A percentile compares a stretch with the other conserved stretches of the same genome.
Evolutionary conservation across 1,140 invertebrate genomes (phyloP).

Genomic region (Hydropsyche tenuis): DNA sequence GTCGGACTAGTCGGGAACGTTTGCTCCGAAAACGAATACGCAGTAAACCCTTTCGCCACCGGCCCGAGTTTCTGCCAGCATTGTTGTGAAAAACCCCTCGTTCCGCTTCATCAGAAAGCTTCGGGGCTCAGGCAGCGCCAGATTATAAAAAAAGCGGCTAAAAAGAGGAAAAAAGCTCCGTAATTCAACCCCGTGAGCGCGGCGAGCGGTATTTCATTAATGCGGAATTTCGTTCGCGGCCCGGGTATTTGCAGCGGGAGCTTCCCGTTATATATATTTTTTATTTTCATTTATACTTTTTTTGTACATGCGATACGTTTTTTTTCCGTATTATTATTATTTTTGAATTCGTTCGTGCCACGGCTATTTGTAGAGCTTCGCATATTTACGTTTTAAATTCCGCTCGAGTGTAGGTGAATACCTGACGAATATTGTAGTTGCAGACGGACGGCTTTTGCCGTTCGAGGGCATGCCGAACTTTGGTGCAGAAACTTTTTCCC

Average conservation of each 20-base stretch:
- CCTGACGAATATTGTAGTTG: not conserved
- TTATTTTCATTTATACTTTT: constrained; percentile 1
- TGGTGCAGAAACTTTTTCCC: no score
- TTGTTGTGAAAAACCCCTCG: not conserved
- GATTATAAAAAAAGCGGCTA: constrained; percentile 3
- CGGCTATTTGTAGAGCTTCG: constrained; percentile 27
- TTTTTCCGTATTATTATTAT: constrained; percentile 1
- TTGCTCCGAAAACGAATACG: no score
- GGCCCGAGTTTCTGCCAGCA: not conserved
- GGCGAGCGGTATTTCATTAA: constrained; percentile 45
- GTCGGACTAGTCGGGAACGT: no score
- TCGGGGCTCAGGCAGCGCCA: no score
- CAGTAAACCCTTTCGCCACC: no score
- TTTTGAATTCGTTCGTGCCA: not conserved
- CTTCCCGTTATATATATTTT: constrained; percentile 9
- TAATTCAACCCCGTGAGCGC: constrained; percentile 9
- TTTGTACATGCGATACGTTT: not conserved
- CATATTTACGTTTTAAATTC: constrained; percentile 11
- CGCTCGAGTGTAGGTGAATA: not conserved
- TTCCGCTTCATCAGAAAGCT: not conserved
- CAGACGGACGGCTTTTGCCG: not conserved
- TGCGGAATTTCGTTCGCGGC: constrained; percentile 46
- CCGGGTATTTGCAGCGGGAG: constrained; percentile 43
- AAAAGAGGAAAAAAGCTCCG: not conserved
- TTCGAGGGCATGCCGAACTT: no score